These are phyloP conservation scores for Cyaniris semiargus DNA, from an alignment of 2,888 invertebrate genomes.

Conservation along the genomic window DNA sequence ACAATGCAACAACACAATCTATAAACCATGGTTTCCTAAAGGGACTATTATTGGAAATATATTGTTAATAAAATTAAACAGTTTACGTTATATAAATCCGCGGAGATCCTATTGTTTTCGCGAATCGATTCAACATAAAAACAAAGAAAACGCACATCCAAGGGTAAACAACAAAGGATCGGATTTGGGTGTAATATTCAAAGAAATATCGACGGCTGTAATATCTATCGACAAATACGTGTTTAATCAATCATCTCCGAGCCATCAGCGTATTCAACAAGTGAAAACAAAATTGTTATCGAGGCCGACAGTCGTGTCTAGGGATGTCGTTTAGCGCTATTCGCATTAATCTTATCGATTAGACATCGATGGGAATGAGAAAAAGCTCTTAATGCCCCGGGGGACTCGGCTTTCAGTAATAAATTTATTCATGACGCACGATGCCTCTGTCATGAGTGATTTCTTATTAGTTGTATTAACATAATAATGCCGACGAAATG, in stretches of 20 bases:
- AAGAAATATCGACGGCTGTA: conserved; percentile 32
- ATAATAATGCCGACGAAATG: not conserved
- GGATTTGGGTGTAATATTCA: conserved; percentile 32
- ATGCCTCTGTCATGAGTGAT: not conserved
- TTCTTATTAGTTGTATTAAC: conserved; percentile 1
- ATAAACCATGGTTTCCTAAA: not conserved
- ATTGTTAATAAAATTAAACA: not conserved
- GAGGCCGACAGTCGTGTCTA: conserved; percentile 48
- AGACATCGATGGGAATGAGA: conserved; percentile 27
- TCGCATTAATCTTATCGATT: conserved; percentile 29
- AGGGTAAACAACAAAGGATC: conserved; percentile 29
- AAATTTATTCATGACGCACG: not conserved
- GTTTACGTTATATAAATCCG: conserved; percentile 6
- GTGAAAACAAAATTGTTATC: conserved; percentile 78
- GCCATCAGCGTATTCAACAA: conserved; percentile 78
- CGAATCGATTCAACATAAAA: conserved; percentile 23
- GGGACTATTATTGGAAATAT: not conserved
- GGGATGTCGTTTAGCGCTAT: conserved; percentile 20
- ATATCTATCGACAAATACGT: conserved; percentile 44
- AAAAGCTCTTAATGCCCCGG: conserved; percentile 7
- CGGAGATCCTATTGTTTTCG: not conserved
- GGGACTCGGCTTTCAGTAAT: conserved; percentile 4
- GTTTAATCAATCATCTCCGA: conserved; percentile 71
- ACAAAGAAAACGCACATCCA: not conserved
- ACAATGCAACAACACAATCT: not conserved